Evolutionary conservation across 2,113 vertebrate genomes (phyloP), one percentile per base, ranked within the genome.

Genomic region (Cyprinodon brontotheroides): DNA sequence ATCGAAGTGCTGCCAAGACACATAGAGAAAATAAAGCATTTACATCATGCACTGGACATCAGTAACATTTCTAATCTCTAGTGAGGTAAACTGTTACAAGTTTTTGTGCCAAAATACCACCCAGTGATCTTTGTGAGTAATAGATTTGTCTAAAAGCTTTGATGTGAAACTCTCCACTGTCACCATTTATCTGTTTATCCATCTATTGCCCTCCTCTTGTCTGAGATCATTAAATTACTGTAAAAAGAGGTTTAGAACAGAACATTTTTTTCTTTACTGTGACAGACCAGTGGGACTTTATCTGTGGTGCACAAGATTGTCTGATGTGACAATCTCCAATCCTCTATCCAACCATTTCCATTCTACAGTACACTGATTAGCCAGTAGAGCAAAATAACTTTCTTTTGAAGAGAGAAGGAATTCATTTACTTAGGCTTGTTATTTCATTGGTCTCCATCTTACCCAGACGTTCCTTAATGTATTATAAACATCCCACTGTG

Each of bases 1-100:
- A 8, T 99, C 98, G 3, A 99, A 99, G 87, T 96, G 95, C 98
- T 99, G 92, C 50, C 73, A 0, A 7, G 61, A 85, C 11, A 78
- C 3, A 72, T 11, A 82, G 14, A 74, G 41, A 43, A 70, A 57
- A 1, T 40, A 4, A 36, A 6, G 36, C 36, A 40, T 6, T 41
- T 43, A 37, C 15, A 36, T 66, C 3, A 47, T 5, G 3, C 41
- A 40, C n/a, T 10, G 39, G n/a, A 20, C 0, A 12, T 6, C 13
- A 15, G 11, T 37, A 14, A 29, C 29, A 1, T 37, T 61, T 13
- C 36, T 29, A 29, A 61, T 36, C 11, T 53, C 15, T 20, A 1
- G 2, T 2, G 29, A 61, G 2, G 8, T n/a, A 22, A 60, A 29
- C 57, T 10, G 47, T 48, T 48, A 4, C 10, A 48, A 60, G 3